A percentile compares a stretch with the other conserved stretches of the same genome.
These are phyloP conservation scores for Arothron firmamentum DNA, from an alignment of 2,113 vertebrate genomes.

Conservation along the genomic window DNA sequence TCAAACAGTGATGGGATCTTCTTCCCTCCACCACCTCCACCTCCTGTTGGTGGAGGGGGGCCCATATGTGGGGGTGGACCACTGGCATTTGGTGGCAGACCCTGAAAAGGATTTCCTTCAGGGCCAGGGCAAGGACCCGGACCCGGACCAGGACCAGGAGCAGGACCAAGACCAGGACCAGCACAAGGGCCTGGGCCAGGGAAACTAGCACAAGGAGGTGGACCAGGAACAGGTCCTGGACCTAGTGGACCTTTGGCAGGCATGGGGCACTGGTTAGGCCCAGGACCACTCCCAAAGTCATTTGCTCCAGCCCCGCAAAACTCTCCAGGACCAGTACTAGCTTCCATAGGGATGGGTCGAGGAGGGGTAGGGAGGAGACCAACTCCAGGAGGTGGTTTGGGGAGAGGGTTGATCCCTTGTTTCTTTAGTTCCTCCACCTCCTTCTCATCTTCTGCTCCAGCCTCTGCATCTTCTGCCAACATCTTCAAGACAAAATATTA, in stretches of 20 bases:
- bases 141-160: background rate
- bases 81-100: constrained; percentile 68
- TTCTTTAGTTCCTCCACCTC: constrained; percentile 96
- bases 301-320: constrained; percentile 41
- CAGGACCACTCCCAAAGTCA: constrained; percentile 54
- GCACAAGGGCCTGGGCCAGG: background rate
- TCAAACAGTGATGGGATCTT: constrained; percentile 95
- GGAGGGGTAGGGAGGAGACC: constrained; percentile 84
- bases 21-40: constrained; percentile 70
- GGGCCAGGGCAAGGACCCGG: constrained; percentile 39
- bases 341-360: constrained; percentile 65
- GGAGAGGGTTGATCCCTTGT: constrained; percentile 90
- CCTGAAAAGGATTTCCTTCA: constrained; percentile 70
- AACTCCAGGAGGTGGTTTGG: constrained; percentile 83
- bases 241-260: constrained; percentile 51
- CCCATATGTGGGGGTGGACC: constrained; percentile 71
- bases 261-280: constrained; percentile 58
- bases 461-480: constrained; percentile 90
- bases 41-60: constrained; percentile 74
- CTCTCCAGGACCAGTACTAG: constrained; percentile 66
- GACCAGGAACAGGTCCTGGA: constrained; percentile 20
- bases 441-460: constrained; percentile 92
- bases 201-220: too few species aligned
- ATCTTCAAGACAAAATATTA: constrained; percentile 71
- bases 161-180: background rate